Percentiles rank a stretch among this genome's conserved stretches.
Evolutionary conservation across 2,888 invertebrate genomes (phyloP).

Genomic region (Leptinotarsa tumamoca): DNA sequence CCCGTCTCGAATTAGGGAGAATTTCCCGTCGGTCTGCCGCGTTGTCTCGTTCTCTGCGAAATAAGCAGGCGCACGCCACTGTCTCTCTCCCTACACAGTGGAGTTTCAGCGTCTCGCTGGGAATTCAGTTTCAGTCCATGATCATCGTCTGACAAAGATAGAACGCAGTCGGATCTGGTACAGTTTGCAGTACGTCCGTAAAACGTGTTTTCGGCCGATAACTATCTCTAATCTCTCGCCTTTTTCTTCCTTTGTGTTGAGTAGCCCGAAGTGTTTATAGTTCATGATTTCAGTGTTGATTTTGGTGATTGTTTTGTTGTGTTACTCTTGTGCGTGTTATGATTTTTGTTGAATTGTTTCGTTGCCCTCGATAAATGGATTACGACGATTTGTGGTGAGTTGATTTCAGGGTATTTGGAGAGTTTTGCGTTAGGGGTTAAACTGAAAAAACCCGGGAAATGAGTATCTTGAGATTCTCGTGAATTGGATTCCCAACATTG

Average conservation of each 20-base stretch:
- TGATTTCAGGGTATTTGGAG: neutral
- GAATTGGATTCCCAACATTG: too few species aligned
- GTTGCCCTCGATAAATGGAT: slow-evolving; percentile 39
- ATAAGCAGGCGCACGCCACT: slow-evolving; percentile 32
- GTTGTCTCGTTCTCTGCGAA: neutral
- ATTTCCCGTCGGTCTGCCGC: neutral
- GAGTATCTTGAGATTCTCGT: too few species aligned
- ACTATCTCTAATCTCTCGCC: slow-evolving; percentile 35
- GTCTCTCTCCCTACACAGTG: slow-evolving; percentile 43
- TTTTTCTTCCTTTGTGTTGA: slow-evolving; percentile 38
- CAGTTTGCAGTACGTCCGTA: slow-evolving; percentile 37
- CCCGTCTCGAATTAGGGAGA: neutral
- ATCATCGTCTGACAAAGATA: slow-evolving; percentile 37
- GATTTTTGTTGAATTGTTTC: slow-evolving; percentile 32
- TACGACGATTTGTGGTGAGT: slow-evolving; percentile 44
- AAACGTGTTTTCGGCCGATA: slow-evolving; percentile 45
- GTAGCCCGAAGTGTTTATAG: slow-evolving; percentile 39
- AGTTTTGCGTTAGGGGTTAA: too few species aligned
- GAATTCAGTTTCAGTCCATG: slow-evolving; percentile 46
- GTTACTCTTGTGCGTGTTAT: slow-evolving; percentile 42
- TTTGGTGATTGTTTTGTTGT: slow-evolving; percentile 42
- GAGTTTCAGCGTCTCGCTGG: slow-evolving; percentile 44
- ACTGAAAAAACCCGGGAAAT: too few species aligned
- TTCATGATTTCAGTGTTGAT: slow-evolving; percentile 40
- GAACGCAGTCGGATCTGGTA: slow-evolving; percentile 29